A percentile compares a stretch with the other conserved stretches of the same genome.
Conservation (phyloP, 2,797 vertebrate genomes). For the Falco concolor region DNA sequence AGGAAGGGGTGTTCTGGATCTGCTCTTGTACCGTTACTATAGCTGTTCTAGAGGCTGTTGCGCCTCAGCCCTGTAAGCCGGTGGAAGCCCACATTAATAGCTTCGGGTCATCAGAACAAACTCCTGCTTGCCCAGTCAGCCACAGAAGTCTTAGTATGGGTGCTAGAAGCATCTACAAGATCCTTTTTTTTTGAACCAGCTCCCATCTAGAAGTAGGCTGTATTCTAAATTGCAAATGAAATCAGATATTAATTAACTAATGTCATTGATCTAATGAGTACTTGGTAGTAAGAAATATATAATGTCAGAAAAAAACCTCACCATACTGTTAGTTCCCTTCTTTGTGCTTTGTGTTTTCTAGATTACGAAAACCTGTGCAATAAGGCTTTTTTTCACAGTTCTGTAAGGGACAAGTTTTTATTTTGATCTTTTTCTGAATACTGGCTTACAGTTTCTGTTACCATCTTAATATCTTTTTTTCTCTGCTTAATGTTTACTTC, state of each 20-base stretch:
- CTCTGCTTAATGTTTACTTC: background rate
- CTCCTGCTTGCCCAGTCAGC: background rate
- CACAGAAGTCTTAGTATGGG: background rate
- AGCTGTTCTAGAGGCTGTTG: background rate
- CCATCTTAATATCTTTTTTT: background rate
- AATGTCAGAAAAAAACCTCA: background rate
- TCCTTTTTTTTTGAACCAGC: background rate
- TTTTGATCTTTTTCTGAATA: background rate
- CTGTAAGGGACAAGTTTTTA: background rate
- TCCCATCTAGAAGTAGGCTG: background rate
- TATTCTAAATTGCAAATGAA: background rate
- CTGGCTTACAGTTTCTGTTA: background rate
- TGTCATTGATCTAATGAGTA: background rate
- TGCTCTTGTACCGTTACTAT: background rate
- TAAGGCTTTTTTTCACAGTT: background rate
- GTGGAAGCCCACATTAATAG: background rate
- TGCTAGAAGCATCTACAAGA: background rate
- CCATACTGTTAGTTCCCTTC: fast-evolving
- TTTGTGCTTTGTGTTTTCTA: background rate
- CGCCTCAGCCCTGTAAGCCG: background rate
- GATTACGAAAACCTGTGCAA: background rate
- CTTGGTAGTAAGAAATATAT: background rate
- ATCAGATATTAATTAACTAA: background rate
- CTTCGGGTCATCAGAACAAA: background rate
- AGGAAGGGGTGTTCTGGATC: fast-evolving